These are phyloP conservation scores for Chaetodon trifascialis DNA, from an alignment of 2,113 vertebrate species.

Conservation along the genomic window DNA sequence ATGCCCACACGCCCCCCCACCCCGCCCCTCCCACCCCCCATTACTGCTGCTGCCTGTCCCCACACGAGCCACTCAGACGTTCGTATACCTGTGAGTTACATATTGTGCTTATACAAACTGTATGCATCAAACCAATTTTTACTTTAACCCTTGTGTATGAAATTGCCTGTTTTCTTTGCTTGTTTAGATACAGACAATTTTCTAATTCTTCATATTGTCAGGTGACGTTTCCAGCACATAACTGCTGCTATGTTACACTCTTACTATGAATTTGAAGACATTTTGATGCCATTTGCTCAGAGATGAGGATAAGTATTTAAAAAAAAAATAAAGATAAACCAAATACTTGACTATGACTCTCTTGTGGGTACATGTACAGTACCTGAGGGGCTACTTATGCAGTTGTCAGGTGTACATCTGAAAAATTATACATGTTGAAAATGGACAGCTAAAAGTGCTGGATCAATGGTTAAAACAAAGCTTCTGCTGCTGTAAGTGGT, in stretches of 20 bases:
- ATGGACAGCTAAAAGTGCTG: background rate
- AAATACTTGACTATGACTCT: background rate
- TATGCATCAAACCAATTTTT: background rate
- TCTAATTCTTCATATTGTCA: background rate
- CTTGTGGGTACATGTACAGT: background rate
- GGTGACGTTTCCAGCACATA: background rate
- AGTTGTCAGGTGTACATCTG: background rate
- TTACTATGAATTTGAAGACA: background rate
- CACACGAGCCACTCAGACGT: constrained; percentile 31
- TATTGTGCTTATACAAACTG: background rate
- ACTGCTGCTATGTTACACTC: background rate
- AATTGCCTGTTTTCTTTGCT: background rate
- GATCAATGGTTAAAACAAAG: background rate
- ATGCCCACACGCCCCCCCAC: constrained; percentile 40
- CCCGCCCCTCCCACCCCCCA: constrained; percentile 1
- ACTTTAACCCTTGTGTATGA: background rate
- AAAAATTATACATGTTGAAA: background rate
- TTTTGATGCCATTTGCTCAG: background rate
- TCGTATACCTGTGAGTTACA: background rate
- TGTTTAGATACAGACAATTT: background rate
- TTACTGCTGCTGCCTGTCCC: constrained; percentile 17
- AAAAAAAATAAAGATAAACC: background rate
- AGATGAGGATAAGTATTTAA: background rate
- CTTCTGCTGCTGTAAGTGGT: background rate
- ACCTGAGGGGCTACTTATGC: background rate